Evolutionary conservation across 2,888 invertebrate genomes (phyloP).

Genomic region (Athalia circularis): DNA sequence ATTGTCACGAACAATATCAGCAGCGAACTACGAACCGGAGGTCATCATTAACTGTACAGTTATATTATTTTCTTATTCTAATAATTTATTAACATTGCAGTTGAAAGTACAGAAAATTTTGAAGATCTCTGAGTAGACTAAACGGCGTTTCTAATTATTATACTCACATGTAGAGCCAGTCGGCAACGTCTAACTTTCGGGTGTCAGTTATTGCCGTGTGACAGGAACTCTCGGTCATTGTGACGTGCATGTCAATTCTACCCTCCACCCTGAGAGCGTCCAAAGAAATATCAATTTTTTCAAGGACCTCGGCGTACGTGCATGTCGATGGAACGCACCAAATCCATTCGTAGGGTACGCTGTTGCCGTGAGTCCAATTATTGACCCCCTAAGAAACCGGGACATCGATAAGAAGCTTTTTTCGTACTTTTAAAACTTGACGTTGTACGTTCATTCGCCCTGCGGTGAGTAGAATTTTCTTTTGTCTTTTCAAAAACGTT

Average conservation of each 20-base stretch:
- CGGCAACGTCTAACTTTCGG: constrained; percentile 56
- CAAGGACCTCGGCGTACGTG: constrained; percentile 61
- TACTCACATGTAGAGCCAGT: constrained; percentile 67
- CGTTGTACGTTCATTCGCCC: too few relatives aligned
- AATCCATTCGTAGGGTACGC: constrained; percentile 63
- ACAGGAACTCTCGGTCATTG: constrained; percentile 60
- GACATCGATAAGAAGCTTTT: neutral
- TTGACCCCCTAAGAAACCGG: constrained; percentile 11
- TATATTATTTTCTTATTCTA: neutral
- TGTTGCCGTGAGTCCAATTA: constrained; percentile 34
- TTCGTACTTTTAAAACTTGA: neutral
- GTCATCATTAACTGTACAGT: constrained; percentile 36
- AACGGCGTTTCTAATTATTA: neutral
- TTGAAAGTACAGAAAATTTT: neutral
- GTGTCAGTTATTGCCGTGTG: constrained; percentile 57
- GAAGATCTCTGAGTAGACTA: neutral
- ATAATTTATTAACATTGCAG: neutral
- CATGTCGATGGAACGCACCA: constrained; percentile 70
- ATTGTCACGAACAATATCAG: constrained; percentile 58
- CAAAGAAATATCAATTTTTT: constrained; percentile 61
- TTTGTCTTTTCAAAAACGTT: neutral
- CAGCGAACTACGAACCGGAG: constrained; percentile 46
- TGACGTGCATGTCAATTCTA: constrained; percentile 61
- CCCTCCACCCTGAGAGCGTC: constrained; percentile 61
- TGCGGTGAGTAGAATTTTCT: neutral